A percentile compares a stretch with the other conserved stretches of the same genome.
phyloP scores from a whole-genome alignment of 2,888 invertebrate species.

The Leucoptera coffeella region DNA sequence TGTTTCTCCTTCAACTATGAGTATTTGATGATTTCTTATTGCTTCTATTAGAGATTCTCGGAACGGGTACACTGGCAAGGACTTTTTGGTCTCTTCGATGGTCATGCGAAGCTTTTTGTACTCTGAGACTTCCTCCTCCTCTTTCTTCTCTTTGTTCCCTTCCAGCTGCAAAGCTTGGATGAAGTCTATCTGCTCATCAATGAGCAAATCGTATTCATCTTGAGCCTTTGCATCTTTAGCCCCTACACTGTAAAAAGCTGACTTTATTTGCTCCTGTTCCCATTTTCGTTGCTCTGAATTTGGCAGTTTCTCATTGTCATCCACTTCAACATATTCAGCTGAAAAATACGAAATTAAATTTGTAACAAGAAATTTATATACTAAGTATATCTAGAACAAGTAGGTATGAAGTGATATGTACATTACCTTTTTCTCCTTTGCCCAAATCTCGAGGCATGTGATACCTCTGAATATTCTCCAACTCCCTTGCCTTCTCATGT shows the following conservation, averaged over 20 bases:
- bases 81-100: constrained; percentile 87
- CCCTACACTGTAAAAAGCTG: constrained; percentile 89
- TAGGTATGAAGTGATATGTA: neutral
- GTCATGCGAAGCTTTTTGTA: constrained; percentile 62
- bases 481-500: constrained; percentile 89
- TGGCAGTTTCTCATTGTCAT: constrained; percentile 77
- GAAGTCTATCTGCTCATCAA: constrained; percentile 98
- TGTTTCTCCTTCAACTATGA: constrained; percentile 97
- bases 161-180: constrained; percentile 83
- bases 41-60: constrained; percentile 83
- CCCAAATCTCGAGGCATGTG: constrained; percentile 87
- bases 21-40: constrained; percentile 80
- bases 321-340: constrained; percentile 76
- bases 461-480: constrained; percentile 90
- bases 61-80: constrained; percentile 92
- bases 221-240: constrained; percentile 74
- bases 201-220: constrained; percentile 84
- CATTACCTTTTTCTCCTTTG: constrained; percentile 59
- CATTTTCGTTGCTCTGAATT: constrained; percentile 88
- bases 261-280: constrained; percentile 95
- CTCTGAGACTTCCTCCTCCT: constrained; percentile 60
- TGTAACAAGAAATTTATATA: neutral
- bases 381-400: neutral
- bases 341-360: constrained; percentile 9
- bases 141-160: constrained; percentile 56